These are phyloP conservation scores for Hippocampus guttulatus DNA, from an alignment of 2,113 vertebrate species.

Conservation along the genomic window DNA sequence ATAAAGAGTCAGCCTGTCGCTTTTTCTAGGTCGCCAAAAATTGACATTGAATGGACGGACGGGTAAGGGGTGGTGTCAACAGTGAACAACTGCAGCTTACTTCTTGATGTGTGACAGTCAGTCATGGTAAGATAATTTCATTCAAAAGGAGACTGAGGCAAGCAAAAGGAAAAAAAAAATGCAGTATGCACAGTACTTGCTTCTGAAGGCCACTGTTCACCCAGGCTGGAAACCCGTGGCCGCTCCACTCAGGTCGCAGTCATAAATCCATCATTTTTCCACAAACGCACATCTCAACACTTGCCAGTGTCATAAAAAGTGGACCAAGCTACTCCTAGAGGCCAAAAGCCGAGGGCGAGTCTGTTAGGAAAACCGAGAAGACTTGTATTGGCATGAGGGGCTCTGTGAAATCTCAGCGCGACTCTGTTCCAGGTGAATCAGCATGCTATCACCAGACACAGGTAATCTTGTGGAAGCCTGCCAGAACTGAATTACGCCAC, in stretches of 20 bases:
- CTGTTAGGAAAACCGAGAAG: constrained; percentile 39
- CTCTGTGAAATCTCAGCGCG: constrained; percentile 29
- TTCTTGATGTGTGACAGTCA: neutral
- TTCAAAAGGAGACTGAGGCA: neutral
- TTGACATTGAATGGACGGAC: too few relatives aligned
- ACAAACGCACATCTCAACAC: constrained; percentile 59
- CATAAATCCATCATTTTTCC: constrained; percentile 64
- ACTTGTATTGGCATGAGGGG: constrained; percentile 65
- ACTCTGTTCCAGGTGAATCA: constrained; percentile 72
- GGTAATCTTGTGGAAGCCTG: constrained; percentile 61
- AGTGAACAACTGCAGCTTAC: too few relatives aligned
- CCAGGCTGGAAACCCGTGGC: constrained; percentile 51
- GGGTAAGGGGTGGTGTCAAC: too few relatives aligned
- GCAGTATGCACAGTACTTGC: neutral
- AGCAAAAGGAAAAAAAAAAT: neutral
- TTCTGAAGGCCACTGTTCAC: constrained; percentile 67
- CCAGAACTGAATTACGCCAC: constrained; percentile 67
- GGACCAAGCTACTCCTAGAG: constrained; percentile 68
- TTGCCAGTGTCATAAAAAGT: constrained; percentile 60
- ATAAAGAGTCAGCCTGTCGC: too few relatives aligned
- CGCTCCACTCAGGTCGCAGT: constrained; percentile 44
- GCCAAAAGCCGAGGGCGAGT: constrained; percentile 48
- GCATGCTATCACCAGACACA: constrained; percentile 71
- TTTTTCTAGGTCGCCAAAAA: too few relatives aligned
- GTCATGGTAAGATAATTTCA: neutral